Percentiles rank a stretch among this genome's conserved stretches.
phyloP scores from a whole-genome alignment of 1,140 invertebrate genomes.

The Procambarus clarkii region DNA sequence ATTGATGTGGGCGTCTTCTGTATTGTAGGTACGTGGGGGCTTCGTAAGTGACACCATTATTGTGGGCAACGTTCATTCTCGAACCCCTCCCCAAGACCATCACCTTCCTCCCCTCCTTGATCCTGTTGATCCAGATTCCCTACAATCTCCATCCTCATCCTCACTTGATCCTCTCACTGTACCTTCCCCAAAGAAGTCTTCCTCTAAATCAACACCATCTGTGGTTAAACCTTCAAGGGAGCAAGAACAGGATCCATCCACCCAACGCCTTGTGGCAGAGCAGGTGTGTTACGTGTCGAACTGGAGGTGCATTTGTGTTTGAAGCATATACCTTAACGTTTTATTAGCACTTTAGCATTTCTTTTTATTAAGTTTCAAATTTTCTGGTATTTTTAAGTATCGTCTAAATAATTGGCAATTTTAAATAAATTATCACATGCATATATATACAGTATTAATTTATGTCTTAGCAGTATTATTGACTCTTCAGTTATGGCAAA shows the following conservation, averaged over 20 bases:
- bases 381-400: no score
- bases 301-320: background rate
- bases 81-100: conserved; percentile 56
- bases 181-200: conserved; percentile 20
- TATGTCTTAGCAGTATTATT: no score
- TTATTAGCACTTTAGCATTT: no score
- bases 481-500: no score
- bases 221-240: conserved; percentile 6
- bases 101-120: conserved; percentile 26
- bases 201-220: conserved; percentile 7
- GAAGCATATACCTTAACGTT: no score
- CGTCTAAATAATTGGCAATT: no score
- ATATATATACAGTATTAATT: no score
- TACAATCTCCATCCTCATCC: conserved; percentile 31
- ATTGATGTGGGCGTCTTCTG: conserved; percentile 65
- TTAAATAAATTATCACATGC: no score
- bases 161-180: conserved; percentile 18
- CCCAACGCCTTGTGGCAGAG: conserved; percentile 56
- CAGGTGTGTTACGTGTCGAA: conserved; percentile 28
- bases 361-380: no score
- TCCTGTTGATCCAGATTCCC: conserved; percentile 6
- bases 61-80: conserved; percentile 71
- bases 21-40: conserved; percentile 73
- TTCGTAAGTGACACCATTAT: conserved; percentile 72
- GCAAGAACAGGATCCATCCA: conserved; percentile 59